A percentile compares a stretch with the other conserved stretches of the same genome.
phyloP scores from a whole-genome alignment of 2,113 vertebrate genomes.

The Notarius lentiginosus region DNA sequence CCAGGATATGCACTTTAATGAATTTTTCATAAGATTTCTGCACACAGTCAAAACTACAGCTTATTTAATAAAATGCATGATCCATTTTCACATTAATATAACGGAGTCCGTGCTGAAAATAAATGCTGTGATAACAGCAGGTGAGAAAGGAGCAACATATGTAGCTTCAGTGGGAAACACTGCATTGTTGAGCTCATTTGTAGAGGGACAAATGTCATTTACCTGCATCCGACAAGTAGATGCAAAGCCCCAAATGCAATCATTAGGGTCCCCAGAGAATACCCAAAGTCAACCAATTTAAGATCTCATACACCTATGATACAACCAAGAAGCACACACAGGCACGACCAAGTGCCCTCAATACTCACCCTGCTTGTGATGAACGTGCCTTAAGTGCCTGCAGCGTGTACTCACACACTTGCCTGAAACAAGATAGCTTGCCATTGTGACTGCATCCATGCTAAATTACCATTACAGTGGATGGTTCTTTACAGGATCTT shows the following conservation, averaged over 20 bases:
- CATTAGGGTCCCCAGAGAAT: neutral
- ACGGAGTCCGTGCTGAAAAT: neutral
- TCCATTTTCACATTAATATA: neutral
- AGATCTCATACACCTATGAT: neutral
- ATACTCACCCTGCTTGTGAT: neutral
- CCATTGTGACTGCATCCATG: neutral
- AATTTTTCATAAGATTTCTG: neutral
- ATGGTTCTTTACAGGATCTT: conserved; percentile 1
- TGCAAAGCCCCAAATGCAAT: neutral
- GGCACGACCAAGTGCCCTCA: neutral
- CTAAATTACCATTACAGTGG: conserved; percentile 19
- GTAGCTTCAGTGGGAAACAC: neutral
- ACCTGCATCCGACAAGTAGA: neutral
- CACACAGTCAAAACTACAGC: neutral
- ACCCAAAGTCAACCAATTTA: neutral
- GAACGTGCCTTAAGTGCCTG: neutral
- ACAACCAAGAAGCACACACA: neutral
- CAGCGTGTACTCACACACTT: neutral
- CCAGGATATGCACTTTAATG: too few species aligned
- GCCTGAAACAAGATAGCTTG: neutral
- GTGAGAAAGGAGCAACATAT: neutral
- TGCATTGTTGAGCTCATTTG: neutral
- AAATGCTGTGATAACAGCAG: neutral
- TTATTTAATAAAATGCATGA: neutral
- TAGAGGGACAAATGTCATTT: neutral